A percentile compares a stretch with the other conserved stretches of the same genome.
Evolutionary conservation across 2,888 invertebrate genomes (phyloP).

Genomic region (Chaitophorus viminalis): DNA sequence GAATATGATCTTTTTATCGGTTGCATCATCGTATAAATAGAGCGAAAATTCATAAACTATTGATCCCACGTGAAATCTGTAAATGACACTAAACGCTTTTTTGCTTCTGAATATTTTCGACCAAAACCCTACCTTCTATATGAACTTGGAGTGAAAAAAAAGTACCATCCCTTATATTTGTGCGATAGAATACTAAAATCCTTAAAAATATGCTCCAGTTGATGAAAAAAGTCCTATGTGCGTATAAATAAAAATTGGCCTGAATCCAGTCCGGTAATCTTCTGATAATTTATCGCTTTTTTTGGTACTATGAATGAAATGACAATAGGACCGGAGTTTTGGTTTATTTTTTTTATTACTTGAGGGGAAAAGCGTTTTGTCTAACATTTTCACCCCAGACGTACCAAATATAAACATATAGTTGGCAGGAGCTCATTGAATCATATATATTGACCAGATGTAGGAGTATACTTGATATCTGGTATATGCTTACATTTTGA

Average conservation of each 20-base stretch:
- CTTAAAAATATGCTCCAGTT: slow-evolving; percentile 50
- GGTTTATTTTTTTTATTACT: slow-evolving; percentile 46
- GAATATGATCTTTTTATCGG: background rate
- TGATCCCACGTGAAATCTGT: slow-evolving; percentile 6
- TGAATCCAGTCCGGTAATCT: slow-evolving; percentile 56
- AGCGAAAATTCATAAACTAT: slow-evolving; percentile 14
- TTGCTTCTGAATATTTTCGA: slow-evolving; percentile 2
- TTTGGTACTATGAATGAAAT: slow-evolving; percentile 55
- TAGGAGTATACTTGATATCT: slow-evolving; percentile 33
- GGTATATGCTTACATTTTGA: slow-evolving; percentile 33
- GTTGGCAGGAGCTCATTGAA: slow-evolving; percentile 51
- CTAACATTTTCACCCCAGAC: slow-evolving; percentile 39
- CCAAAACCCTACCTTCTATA: background rate
- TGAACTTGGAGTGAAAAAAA: background rate
- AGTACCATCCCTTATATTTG: background rate
- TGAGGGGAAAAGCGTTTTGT: slow-evolving; percentile 58
- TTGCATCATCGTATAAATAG: background rate
- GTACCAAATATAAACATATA: slow-evolving; percentile 38
- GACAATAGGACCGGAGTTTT: slow-evolving; percentile 56
- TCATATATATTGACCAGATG: slow-evolving; percentile 19
- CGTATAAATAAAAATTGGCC: slow-evolving; percentile 60
- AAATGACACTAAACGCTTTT: slow-evolving; percentile 13
- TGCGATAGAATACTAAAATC: slow-evolving; percentile 35
- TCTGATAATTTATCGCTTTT: slow-evolving; percentile 56
- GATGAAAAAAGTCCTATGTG: slow-evolving; percentile 45